These are phyloP conservation scores for Periplaneta americana DNA, from an alignment of 1,140 invertebrate species.

Conservation along the genomic window DNA sequence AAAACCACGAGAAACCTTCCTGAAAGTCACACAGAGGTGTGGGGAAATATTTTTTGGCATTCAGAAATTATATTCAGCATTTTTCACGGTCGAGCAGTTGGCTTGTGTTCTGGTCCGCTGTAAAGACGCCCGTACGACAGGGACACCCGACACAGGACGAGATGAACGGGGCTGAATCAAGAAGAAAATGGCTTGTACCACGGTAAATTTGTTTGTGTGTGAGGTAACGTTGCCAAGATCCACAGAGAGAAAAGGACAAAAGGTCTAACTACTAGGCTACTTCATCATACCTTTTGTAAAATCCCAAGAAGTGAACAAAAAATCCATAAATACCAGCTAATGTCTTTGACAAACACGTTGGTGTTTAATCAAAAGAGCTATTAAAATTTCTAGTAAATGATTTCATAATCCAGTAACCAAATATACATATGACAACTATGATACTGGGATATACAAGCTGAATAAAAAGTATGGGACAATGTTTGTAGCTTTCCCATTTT, in stretches of 20 bases:
- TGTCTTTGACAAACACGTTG: too few species aligned
- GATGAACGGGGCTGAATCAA: not conserved
- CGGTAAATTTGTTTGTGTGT: slow-evolving; percentile 1
- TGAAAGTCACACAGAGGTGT: not conserved
- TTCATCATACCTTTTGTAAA: not conserved
- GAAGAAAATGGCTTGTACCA: not conserved
- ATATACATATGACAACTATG: too few species aligned
- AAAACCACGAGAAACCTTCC: not conserved
- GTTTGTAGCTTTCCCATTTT: too few species aligned
- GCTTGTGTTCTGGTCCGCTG: not conserved
- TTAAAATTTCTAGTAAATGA: too few species aligned
- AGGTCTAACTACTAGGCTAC: not conserved
- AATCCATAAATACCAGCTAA: not conserved
- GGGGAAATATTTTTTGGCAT: slow-evolving; percentile 1
- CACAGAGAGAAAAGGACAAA: not conserved
- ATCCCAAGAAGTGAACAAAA: not conserved
- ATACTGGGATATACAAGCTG: too few species aligned
- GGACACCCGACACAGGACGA: not conserved
- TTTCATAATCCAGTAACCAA: too few species aligned
- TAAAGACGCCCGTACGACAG: not conserved
- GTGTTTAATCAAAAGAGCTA: too few species aligned
- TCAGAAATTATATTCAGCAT: slow-evolving; percentile 16
- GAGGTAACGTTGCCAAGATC: not conserved
- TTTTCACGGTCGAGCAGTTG: slow-evolving; percentile 13
- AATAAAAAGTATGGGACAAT: too few species aligned